phyloP scores from a whole-genome alignment of 2,888 invertebrate genomes.

The Formica aserva region DNA sequence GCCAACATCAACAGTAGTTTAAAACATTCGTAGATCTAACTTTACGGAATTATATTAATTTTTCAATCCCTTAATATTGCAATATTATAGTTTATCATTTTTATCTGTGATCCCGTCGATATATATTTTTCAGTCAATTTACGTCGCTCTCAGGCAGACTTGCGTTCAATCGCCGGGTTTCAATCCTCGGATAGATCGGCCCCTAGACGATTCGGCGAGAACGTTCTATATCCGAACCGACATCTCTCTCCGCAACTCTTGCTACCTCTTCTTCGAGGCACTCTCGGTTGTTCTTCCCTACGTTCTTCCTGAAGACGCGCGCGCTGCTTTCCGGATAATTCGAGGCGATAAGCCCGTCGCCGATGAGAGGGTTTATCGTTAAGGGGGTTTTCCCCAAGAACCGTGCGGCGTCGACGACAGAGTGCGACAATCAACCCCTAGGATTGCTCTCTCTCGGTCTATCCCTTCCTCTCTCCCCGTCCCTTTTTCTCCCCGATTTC shows the following conservation, averaged over 20 bases:
- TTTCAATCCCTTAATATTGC: neutral
- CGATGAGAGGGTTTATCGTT: conserved; percentile 76
- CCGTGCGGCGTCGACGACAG: conserved; percentile 57
- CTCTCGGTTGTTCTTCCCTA: conserved; percentile 45
- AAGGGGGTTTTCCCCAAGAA: conserved; percentile 30
- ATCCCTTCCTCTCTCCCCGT: neutral
- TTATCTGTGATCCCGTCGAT: neutral
- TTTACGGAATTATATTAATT: neutral
- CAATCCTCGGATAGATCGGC: conserved; percentile 36
- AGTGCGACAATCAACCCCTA: conserved; percentile 43
- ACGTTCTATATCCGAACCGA: conserved; percentile 32
- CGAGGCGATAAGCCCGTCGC: conserved; percentile 72
- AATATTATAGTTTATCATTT: neutral
- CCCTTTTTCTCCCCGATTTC: conserved; percentile 9
- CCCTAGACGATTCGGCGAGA: conserved; percentile 32
- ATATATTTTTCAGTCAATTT: conserved; percentile 32
- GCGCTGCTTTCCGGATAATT: conserved; percentile 70
- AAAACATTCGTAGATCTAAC: neutral
- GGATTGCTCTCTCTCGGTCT: conserved; percentile 4
- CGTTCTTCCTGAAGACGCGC: conserved; percentile 41
- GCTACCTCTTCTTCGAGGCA: conserved; percentile 29
- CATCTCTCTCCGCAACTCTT: conserved; percentile 37
- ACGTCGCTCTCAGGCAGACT: neutral
- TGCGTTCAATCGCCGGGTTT: conserved; percentile 31
- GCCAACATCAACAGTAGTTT: too few relatives aligned